These are phyloP conservation scores for Zaprionus obscuricornis DNA, from an alignment of 2,888 invertebrate species.

Conservation along the genomic window DNA sequence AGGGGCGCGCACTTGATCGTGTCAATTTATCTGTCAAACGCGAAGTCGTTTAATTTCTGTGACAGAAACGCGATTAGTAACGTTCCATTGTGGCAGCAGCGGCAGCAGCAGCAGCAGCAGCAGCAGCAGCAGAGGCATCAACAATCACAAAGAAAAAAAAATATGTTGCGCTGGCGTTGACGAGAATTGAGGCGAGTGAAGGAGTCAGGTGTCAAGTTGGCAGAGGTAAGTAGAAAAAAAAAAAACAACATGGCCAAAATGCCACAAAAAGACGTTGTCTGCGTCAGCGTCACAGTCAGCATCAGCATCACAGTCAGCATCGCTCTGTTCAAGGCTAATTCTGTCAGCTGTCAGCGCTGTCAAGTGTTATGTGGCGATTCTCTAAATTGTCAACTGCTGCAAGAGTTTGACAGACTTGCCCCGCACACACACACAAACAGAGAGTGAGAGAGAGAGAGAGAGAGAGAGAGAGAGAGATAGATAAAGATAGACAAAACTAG, in stretches of 20 bases:
- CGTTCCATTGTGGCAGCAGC: conserved; percentile 62
- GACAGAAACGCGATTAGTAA: conserved; percentile 78
- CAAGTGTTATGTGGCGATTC: conserved; percentile 61
- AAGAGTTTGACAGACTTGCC: conserved; percentile 44
- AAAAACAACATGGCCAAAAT: conserved; percentile 56
- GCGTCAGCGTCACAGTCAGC: conserved; percentile 17
- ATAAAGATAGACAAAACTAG: no score
- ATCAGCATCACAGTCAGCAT: conserved; percentile 16
- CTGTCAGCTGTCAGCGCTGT: conserved; percentile 80
- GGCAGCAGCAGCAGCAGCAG: conserved; percentile 19
- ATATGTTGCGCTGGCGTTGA: conserved; percentile 49
- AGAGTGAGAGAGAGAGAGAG: no score
- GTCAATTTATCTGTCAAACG: conserved; percentile 78
- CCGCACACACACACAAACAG: conserved; percentile 1
- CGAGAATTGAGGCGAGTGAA: conserved; percentile 28
- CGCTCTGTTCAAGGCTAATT: conserved; percentile 78
- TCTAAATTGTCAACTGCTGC: conserved; percentile 69
- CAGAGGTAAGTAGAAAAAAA: neutral
- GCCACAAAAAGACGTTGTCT: conserved; percentile 21
- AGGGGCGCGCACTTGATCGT: conserved; percentile 69
- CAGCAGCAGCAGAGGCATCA: conserved; percentile 26
- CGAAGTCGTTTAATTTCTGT: conserved; percentile 73
- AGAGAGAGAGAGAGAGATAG: no score
- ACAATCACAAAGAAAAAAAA: conserved; percentile 20
- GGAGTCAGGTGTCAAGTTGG: conserved; percentile 39